Base-by-base conservation (phyloP, 35 echinoderm and acorn worm genomes). In the Apostichopus californicus region DNA sequence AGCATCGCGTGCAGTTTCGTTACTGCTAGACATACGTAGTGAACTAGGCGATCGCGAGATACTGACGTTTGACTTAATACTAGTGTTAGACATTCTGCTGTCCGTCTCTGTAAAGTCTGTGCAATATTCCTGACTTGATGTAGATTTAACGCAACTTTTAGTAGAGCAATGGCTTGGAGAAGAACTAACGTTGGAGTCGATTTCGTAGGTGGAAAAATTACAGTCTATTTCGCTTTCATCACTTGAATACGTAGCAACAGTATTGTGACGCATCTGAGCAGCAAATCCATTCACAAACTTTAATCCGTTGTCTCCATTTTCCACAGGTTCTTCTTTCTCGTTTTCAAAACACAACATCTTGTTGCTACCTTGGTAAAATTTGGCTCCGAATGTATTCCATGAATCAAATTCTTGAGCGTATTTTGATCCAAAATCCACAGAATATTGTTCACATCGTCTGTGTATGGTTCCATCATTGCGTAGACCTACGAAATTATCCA, bases 261-360 rank as follows among this genome's bases (percentile, higher is more conserved):
- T 79, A 18, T 91, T 91, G 55, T 91, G 89, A 53, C 89, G 54
- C 61, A 91, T 91, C 28, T 91, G 89, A 21, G 89, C 71, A 57
- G 89, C 89, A 59, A 91, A 91, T 54, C 89, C 89, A 91, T 91
- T 91, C 54, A 91, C 89, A 91, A 91, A 91, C 34, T 73, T 77
- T 66, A 72, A 15, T 34, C 60, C 86, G 25, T 52, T 1, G 14
- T 91, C 89, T 25, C 77, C 77, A 54, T 91, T 91, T 73, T 12
- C 17, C 2, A 79, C 89, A 79, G 89, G 73, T 78, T 91, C 89
- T 59, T 91, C 72, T 73, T 25, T 18, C 89, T 91, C 89, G 56
- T 15, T 79, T 28, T 78, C 59, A n/a, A 78, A 25, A 79, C 72
- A 91, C 15, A 55, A 78, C 89, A 78, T 91, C 5, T 90, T 90